Evolutionary conservation across 2,113 vertebrate species (phyloP).

Genomic region (Stegastes partitus): DNA sequence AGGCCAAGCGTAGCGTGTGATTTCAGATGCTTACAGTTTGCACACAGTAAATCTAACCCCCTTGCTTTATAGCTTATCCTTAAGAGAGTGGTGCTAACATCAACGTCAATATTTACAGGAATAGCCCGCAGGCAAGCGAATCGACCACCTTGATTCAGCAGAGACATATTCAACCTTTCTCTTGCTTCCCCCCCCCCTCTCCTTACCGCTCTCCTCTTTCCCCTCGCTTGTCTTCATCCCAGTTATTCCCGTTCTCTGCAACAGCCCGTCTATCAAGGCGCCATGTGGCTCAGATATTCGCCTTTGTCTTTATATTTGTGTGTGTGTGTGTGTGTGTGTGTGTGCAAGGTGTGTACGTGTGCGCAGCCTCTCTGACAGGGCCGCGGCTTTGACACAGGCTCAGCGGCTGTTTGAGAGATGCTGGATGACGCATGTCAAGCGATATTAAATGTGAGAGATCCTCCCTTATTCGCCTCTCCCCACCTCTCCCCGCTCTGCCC

Average conservation of each 20-base stretch:
- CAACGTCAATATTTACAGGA: slow-evolving; percentile 84
- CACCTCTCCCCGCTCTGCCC: slow-evolving; percentile 2
- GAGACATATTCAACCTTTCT: slow-evolving; percentile 73
- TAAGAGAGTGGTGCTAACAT: slow-evolving; percentile 83
- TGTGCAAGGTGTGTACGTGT: slow-evolving; percentile 23
- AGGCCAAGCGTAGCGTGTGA: slow-evolving; percentile 54
- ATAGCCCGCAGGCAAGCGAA: slow-evolving; percentile 78
- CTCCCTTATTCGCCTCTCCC: slow-evolving; percentile 22
- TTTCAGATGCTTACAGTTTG: slow-evolving; percentile 69
- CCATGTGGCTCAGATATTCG: slow-evolving; percentile 56
- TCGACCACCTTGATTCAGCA: slow-evolving; percentile 78
- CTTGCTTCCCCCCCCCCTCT: slow-evolving; percentile 27
- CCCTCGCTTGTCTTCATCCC: slow-evolving; percentile 61
- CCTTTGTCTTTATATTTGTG: slow-evolving; percentile 49
- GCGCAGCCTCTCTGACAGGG: slow-evolving; percentile 37
- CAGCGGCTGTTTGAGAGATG: slow-evolving; percentile 72
- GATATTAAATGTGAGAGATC: slow-evolving; percentile 80
- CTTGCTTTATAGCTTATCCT: slow-evolving; percentile 78
- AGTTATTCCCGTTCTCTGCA: slow-evolving; percentile 54
- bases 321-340: background rate
- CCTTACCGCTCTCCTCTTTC: slow-evolving; percentile 1
- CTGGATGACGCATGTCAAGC: slow-evolving; percentile 81
- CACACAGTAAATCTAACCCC: slow-evolving; percentile 67
- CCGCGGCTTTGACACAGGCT: slow-evolving; percentile 64
- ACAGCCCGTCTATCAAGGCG: slow-evolving; percentile 55